Conservation (phyloP, 2,113 vertebrate species). For the Scatophagus argus region DNA sequence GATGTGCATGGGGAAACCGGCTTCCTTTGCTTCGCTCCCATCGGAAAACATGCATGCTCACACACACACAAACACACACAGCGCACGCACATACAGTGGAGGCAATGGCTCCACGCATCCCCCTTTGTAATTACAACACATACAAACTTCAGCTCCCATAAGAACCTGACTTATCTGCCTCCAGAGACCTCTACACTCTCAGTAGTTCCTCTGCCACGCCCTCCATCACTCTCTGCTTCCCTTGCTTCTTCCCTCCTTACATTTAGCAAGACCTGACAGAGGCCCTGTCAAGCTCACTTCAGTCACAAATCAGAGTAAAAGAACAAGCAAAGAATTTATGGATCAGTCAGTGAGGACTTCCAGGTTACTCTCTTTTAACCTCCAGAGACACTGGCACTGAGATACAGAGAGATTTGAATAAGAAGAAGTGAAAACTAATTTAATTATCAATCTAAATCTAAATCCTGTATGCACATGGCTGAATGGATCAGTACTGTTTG, state of each 20-base stretch:
- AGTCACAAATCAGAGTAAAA: constrained; percentile 26
- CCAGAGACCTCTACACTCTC: constrained; percentile 54
- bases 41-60: constrained; percentile 62
- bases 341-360: constrained; percentile 40
- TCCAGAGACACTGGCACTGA: background rate
- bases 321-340: constrained; percentile 15
- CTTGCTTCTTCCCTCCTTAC: constrained; percentile 18
- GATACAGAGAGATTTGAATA: constrained; percentile 7
- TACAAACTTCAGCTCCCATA: constrained; percentile 56
- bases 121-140: constrained; percentile 71
- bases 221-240: constrained; percentile 42
- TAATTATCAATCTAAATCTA: constrained; percentile 4
- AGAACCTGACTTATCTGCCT: constrained; percentile 61
- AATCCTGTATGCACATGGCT: constrained; percentile 6
- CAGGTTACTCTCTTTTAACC: constrained; percentile 30
- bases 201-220: constrained; percentile 47
- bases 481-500: constrained; percentile 11
- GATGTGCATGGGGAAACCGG: constrained; percentile 71
- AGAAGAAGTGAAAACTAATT: constrained; percentile 34
- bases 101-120: constrained; percentile 49
- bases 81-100: constrained; percentile 24
- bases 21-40: constrained; percentile 61
- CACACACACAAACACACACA: constrained; percentile 55
- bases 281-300: constrained; percentile 21
- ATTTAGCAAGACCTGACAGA: constrained; percentile 44